These are phyloP conservation scores for Otus scops DNA, from an alignment of 2,797 vertebrate genomes.

Conservation along the genomic window DNA sequence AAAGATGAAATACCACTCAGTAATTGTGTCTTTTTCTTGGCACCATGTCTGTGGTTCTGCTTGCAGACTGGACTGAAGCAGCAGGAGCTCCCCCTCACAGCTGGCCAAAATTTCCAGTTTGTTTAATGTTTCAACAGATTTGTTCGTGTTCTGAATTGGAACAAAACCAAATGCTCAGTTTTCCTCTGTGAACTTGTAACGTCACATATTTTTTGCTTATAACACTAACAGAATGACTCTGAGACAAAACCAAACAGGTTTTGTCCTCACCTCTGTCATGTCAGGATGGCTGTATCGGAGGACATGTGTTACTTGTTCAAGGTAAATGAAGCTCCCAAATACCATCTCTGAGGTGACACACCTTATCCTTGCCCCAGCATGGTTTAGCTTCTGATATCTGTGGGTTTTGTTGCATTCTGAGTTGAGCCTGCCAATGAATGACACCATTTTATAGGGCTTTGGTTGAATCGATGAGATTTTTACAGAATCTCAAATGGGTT, in stretches of 20 bases:
- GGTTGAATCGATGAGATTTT: neutral
- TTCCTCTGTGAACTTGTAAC: neutral
- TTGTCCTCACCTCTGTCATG: neutral
- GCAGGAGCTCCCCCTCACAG: neutral
- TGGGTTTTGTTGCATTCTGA: neutral
- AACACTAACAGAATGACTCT: neutral
- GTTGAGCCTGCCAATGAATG: neutral
- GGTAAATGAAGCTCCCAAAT: neutral
- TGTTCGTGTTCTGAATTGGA: neutral
- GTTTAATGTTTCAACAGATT: neutral
- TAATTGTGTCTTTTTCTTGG: neutral
- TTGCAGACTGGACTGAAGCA: neutral
- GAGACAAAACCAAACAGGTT: neutral
- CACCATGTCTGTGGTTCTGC: neutral
- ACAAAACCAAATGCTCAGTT: neutral
- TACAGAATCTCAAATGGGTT: neutral
- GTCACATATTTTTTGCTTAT: neutral
- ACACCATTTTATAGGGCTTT: neutral
- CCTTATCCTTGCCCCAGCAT: neutral
- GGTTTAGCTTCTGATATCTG: neutral
- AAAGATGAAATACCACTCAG: neutral
- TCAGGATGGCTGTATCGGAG: neutral
- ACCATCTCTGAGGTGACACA: neutral
- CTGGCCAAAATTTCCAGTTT: neutral
- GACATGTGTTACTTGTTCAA: neutral